Evolutionary conservation across 2,797 vertebrate species (phyloP), one percentile per base, ranked within the genome.

Genomic region (Anabas testudineus): DNA sequence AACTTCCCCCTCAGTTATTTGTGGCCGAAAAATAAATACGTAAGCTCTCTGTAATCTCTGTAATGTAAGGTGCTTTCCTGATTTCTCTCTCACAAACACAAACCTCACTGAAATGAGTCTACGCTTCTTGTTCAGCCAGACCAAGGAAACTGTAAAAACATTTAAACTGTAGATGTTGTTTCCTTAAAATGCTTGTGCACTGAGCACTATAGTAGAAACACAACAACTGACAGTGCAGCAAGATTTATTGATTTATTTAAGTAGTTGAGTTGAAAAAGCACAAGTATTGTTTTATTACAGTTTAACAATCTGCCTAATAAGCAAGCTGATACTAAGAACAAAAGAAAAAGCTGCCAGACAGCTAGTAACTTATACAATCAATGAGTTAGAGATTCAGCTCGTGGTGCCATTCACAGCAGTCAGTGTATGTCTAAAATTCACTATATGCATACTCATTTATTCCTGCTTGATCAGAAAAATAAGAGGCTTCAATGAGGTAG

Each of bases 1-100:
- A 54, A 57, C 54, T 78, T 82, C 57, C 62, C 42, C 28, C 80
- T 81, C 54, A 67, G 76, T 80, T 72, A 56, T 58, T 79, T 55
- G 65, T 65, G 69, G 71, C 69, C 71, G 78, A 51, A 71, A 76
- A 85, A 78, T 74, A 82, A 80, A 75, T 63, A 68, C 53, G 61
- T 15, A 41, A 79, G 71, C 60, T 60, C 54, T 57, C 61, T 74
- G 78, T 82, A 79, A 87, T 85, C 78, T 75, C 34, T 46, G 54
- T 39, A 48, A 60, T 55, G 77, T 63, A 28, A 83, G n/a, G n/a
- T n/a, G n/a, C 74, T 73, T 63, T 39, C 54, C 34, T 72, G 71
- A 74, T 83, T 83, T 74, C 30, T 70, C 36, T 48, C 34, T 68
- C 46, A 47, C 46, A 80, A 66, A 76, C 65, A 47, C 43, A 71